Conservation (phyloP, 2,888 invertebrate species). For the Subacronicta megacephala region DNA sequence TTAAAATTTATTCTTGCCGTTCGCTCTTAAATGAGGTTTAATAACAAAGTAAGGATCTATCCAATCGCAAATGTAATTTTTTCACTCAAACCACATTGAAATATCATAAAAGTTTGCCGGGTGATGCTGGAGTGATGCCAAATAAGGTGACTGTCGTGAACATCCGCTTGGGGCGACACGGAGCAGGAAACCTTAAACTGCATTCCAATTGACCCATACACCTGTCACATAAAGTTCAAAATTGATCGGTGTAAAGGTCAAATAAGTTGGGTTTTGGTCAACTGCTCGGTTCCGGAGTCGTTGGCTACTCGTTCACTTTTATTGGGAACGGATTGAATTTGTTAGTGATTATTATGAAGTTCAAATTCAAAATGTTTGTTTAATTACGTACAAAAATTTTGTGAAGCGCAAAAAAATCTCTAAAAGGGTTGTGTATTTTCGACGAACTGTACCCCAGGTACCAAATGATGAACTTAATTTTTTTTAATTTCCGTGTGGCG, state of each 20-base stretch:
- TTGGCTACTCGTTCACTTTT: constrained; percentile 77
- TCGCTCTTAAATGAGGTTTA: constrained; percentile 35
- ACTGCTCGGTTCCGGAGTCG: constrained; percentile 78
- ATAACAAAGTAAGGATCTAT: constrained; percentile 61
- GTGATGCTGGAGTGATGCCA: constrained; percentile 83
- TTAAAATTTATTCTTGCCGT: constrained; percentile 19
- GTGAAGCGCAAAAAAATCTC: too few relatives aligned
- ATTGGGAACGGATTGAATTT: constrained; percentile 81
- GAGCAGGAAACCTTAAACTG: constrained; percentile 61
- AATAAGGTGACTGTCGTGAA: constrained; percentile 87
- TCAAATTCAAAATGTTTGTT: constrained; percentile 41
- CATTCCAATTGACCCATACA: constrained; percentile 55
- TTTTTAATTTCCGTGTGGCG: too few relatives aligned
- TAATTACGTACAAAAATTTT: constrained; percentile 18
- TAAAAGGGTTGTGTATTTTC: too few relatives aligned
- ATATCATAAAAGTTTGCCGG: constrained; percentile 85
- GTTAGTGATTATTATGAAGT: constrained; percentile 74
- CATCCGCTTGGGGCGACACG: constrained; percentile 78
- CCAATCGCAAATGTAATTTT: constrained; percentile 71
- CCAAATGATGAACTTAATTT: too few relatives aligned
- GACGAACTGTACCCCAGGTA: too few relatives aligned
- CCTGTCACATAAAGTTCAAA: constrained; percentile 61
- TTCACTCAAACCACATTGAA: constrained; percentile 84
- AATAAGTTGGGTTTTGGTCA: constrained; percentile 64
- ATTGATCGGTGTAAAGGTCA: constrained; percentile 50